phyloP scores from a whole-genome alignment of 2,113 vertebrate species.

The Malurus cyaneus region DNA sequence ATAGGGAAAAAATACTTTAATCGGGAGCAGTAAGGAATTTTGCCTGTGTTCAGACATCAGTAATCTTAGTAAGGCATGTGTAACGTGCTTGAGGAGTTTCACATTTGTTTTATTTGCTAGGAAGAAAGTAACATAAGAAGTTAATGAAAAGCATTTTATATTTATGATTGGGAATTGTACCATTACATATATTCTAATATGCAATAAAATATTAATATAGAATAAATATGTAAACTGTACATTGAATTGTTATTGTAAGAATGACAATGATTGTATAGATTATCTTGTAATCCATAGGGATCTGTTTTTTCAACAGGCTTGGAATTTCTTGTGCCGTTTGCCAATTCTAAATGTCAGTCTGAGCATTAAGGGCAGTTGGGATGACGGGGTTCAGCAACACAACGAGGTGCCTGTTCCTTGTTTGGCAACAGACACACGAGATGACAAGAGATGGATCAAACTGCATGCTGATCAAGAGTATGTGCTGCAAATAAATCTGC shows the following conservation, averaged over 20 bases:
- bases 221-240: neutral
- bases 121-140: slow-evolving; percentile 2
- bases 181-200: neutral
- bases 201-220: neutral
- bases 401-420: slow-evolving; percentile 75
- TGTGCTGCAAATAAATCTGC: slow-evolving; percentile 90
- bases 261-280: neutral
- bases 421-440: slow-evolving; percentile 68
- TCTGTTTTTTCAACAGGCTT: slow-evolving; percentile 76
- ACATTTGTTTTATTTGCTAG: slow-evolving; percentile 29
- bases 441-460: slow-evolving; percentile 83
- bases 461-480: slow-evolving; percentile 98
- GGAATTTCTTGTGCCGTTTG: slow-evolving; percentile 88
- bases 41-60: slow-evolving; percentile 17
- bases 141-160: slow-evolving; percentile 18
- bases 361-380: slow-evolving; percentile 91
- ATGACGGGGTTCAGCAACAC: slow-evolving; percentile 74
- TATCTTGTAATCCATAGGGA: neutral
- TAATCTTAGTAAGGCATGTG: slow-evolving; percentile 11
- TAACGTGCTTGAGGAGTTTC: neutral
- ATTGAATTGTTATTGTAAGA: neutral
- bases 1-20: slow-evolving; percentile 53
- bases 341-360: slow-evolving; percentile 85
- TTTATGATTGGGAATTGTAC: neutral
- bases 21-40: slow-evolving; percentile 16